Evolutionary conservation across 2,113 vertebrate species (phyloP).

Genomic region (Sceloporus tristichus): DNA sequence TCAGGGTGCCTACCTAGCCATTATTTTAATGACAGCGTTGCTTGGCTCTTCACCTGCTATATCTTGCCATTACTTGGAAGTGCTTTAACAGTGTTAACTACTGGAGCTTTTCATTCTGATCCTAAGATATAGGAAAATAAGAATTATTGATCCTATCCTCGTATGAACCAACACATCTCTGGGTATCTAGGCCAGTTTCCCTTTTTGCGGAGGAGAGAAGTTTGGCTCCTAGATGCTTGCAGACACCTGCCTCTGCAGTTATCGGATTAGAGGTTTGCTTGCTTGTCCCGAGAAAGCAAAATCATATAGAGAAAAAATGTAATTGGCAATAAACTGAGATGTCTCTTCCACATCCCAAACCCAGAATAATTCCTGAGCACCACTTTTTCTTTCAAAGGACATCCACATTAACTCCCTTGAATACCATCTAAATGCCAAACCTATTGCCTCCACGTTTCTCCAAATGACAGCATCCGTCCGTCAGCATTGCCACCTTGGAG

Average conservation of each 20-base stretch:
- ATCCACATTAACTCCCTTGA: not conserved
- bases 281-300: no score
- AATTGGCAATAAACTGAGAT: constrained; percentile 18
- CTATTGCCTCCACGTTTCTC: constrained; percentile 62
- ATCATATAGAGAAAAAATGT: not conserved
- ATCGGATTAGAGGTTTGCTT: not conserved
- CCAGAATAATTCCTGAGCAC: not conserved
- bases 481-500: constrained; percentile 72
- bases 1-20: constrained; percentile 62
- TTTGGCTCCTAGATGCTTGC: constrained; percentile 1
- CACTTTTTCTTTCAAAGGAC: not conserved
- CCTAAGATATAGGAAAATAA: no score
- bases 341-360: not conserved
- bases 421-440: constrained; percentile 9
- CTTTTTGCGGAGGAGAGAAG: not conserved
- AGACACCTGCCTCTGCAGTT: constrained; percentile 5
- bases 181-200: not conserved
- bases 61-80: constrained; percentile 70
- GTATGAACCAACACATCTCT: no score
- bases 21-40: constrained; percentile 69
- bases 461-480: constrained; percentile 66
- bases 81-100: constrained; percentile 68
- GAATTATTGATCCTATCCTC: not conserved
- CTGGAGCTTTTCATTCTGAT: no score
- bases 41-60: constrained; percentile 66